These are phyloP conservation scores for Drymodes brunneopygia DNA, from an alignment of 2,113 vertebrate genomes.

Conservation along the genomic window DNA sequence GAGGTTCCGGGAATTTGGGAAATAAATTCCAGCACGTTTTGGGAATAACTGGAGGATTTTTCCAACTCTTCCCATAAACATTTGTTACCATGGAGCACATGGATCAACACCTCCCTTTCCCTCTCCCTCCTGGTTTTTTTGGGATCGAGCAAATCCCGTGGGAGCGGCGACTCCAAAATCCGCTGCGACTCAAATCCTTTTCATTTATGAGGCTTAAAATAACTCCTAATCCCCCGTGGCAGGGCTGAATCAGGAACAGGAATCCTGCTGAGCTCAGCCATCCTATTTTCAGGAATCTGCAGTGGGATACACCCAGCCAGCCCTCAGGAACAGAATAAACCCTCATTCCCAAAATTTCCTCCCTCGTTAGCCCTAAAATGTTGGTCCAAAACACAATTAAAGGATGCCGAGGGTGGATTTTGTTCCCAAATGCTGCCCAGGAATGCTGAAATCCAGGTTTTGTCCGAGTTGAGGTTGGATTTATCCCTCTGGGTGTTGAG, in stretches of 20 bases:
- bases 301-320: background rate
- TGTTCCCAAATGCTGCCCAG: background rate
- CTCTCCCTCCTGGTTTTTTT: background rate
- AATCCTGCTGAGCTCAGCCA: background rate
- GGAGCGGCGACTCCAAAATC: background rate
- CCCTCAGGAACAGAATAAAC: no score
- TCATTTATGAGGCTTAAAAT: background rate
- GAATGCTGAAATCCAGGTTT: background rate
- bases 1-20: no score
- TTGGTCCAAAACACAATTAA: background rate
- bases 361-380: background rate
- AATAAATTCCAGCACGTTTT: background rate
- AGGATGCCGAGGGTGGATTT: background rate
- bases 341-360: background rate
- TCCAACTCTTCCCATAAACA: background rate
- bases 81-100: rapidly evolving
- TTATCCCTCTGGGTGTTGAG: background rate
- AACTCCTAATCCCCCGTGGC: background rate
- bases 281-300: background rate
- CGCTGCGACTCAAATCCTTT: background rate
- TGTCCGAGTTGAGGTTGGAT: background rate
- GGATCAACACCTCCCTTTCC: background rate
- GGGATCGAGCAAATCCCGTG: background rate
- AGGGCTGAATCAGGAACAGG: background rate
- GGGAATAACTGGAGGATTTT: background rate